phyloP scores from a whole-genome alignment of 2,888 invertebrate species.

The Metacarcinus magister region DNA sequence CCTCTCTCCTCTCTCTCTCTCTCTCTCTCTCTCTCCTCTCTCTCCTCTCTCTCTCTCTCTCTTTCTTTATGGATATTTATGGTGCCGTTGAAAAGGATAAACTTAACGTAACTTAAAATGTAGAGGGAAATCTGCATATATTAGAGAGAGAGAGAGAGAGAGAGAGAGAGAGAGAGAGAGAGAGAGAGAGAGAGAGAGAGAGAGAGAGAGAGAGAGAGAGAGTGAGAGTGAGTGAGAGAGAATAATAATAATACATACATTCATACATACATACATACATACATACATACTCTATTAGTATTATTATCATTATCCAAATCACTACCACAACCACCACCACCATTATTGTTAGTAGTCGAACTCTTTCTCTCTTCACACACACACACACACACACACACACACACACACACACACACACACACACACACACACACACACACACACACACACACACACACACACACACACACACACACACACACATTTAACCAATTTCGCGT shows the following conservation, averaged over 20 bases:
- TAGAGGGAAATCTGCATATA: background rate
- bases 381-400: background rate
- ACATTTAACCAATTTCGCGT: background rate
- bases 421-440: background rate
- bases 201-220: constrained; percentile 57
- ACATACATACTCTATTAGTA: no score
- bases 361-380: no score
- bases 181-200: constrained; percentile 57
- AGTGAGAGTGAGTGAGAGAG: no score
- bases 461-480: background rate
- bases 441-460: background rate
- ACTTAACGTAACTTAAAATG: constrained; percentile 27
- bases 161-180: background rate
- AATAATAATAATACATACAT: background rate
- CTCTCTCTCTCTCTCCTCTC: background rate
- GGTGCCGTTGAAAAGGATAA: background rate
- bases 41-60: constrained; percentile 43
- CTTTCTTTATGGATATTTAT: background rate
- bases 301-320: no score
- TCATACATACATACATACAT: no score
- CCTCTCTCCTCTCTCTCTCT: background rate
- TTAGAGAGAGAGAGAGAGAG: background rate
- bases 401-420: background rate
- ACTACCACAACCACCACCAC: no score
- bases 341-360: no score